phyloP scores from a whole-genome alignment of 2,888 invertebrate species.

The Didymodactylos carnosus region DNA sequence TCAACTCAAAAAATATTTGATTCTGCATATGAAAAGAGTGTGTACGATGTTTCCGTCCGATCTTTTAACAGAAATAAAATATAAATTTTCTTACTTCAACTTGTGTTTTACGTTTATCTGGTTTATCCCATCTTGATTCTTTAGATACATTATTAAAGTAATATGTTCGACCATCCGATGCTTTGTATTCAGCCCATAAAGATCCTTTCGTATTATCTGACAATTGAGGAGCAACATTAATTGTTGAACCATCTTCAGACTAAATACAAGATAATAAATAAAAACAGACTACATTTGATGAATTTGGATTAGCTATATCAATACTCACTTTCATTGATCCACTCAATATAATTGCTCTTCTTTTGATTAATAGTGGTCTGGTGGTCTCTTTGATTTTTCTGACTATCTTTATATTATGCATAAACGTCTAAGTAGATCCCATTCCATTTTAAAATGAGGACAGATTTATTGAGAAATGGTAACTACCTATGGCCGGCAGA shows the following conservation, averaged over 20 bases:
- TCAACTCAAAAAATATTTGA: too few relatives aligned
- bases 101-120: conserved; percentile 74
- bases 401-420: too few relatives aligned
- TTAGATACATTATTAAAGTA: conserved; percentile 76
- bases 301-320: not conserved
- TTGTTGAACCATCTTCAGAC: not conserved
- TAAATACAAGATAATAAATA: not conserved
- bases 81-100: conserved; percentile 47
- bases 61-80: not conserved
- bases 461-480: too few relatives aligned
- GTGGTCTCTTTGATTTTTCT: too few relatives aligned
- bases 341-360: too few relatives aligned
- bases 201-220: not conserved
- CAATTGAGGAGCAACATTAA: not conserved
- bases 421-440: too few relatives aligned
- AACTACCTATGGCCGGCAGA: too few relatives aligned
- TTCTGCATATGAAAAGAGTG: too few relatives aligned
- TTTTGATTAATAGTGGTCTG: too few relatives aligned
- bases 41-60: too few relatives aligned
- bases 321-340: not conserved
- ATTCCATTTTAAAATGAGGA: too few relatives aligned
- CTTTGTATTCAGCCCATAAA: conserved; percentile 5
- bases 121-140: conserved; percentile 93
- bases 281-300: too few relatives aligned
- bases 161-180: conserved; percentile 60